These are phyloP conservation scores for Salmo trutta DNA, from an alignment of 2,797 vertebrate genomes.

Conservation along the genomic window DNA sequence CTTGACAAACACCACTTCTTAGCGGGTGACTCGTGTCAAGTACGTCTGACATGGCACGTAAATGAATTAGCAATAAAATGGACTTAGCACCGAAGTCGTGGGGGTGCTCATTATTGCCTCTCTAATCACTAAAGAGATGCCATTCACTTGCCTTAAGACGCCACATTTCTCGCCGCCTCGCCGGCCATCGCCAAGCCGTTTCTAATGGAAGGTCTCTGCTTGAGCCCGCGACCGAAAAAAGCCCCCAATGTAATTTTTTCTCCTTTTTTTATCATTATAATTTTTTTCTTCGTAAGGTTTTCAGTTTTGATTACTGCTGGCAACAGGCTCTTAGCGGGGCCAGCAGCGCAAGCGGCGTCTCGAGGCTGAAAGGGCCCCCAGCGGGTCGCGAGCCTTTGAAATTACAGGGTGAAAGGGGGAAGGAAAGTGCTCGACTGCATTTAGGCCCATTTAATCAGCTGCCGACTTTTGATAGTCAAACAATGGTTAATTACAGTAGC, in stretches of 20 bases:
- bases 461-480: slow-evolving; percentile 99
- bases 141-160: slow-evolving; percentile 98
- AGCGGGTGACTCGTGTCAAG: slow-evolving; percentile 95
- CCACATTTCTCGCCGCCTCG: slow-evolving; percentile 94
- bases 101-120: slow-evolving; percentile 96
- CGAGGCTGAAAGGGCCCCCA: slow-evolving; percentile 93
- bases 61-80: slow-evolving; percentile 99
- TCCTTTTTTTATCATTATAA: slow-evolving; percentile 52
- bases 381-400: slow-evolving; percentile 96
- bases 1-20: slow-evolving; percentile 97
- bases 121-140: slow-evolving; percentile 99
- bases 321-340: slow-evolving; percentile 95
- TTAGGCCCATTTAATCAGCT: slow-evolving; percentile 98
- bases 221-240: slow-evolving; percentile 87
- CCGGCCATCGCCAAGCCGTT: slow-evolving; percentile 95
- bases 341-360: slow-evolving; percentile 85
- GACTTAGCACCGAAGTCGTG: slow-evolving; percentile 93
- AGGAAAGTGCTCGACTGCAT: slow-evolving; percentile 90
- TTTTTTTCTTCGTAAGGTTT: slow-evolving; percentile 89
- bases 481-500: slow-evolving; percentile 99
- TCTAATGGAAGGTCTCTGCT: slow-evolving; percentile 99
- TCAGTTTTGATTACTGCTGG: slow-evolving; percentile 98
- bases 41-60: slow-evolving; percentile 98
- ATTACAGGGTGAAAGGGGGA: slow-evolving; percentile 86
- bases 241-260: slow-evolving; percentile 80